Evolutionary conservation across 2,888 invertebrate genomes (phyloP).

Genomic region (Drosophila hamatofila): DNA sequence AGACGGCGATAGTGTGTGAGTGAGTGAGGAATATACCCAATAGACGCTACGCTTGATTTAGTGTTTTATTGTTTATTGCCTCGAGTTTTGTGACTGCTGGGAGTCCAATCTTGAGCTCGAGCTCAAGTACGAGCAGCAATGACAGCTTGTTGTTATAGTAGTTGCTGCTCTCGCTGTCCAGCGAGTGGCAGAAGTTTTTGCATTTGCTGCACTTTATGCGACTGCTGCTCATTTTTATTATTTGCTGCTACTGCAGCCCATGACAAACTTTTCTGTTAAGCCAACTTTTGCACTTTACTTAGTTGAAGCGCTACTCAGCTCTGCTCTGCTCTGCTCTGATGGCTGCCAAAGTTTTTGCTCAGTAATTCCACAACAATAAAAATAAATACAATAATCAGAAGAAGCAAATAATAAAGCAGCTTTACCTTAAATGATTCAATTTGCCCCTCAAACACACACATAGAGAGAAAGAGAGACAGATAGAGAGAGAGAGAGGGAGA

Average conservation of each 20-base stretch:
- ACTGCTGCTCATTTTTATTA: conserved; percentile 64
- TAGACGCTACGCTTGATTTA: conserved; percentile 51
- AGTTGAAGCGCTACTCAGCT: conserved; percentile 20
- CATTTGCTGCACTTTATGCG: conserved; percentile 64
- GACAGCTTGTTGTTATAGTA: conserved; percentile 37
- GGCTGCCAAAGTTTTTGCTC: conserved; percentile 53
- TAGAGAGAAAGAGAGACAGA: conserved; percentile 5
- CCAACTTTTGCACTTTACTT: conserved; percentile 65
- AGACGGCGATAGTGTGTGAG: background rate
- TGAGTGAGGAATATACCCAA: background rate
- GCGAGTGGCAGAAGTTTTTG: conserved; percentile 58
- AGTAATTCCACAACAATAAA: conserved; percentile 58
- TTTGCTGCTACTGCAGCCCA: conserved; percentile 43
- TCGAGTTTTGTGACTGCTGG: conserved; percentile 41
- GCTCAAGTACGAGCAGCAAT: conserved; percentile 41
- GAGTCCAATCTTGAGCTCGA: conserved; percentile 32
- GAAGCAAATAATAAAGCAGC: conserved; percentile 58
- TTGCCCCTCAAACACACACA: conserved; percentile 40
- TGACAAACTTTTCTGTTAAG: conserved; percentile 64
- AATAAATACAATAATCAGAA: conserved; percentile 34
- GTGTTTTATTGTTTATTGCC: conserved; percentile 61
- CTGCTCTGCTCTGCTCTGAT: conserved; percentile 23
- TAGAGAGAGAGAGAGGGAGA: background rate
- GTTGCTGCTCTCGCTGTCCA: conserved; percentile 40
- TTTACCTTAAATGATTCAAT: conserved; percentile 67